A percentile compares a stretch with the other conserved stretches of the same genome.
These are phyloP conservation scores for Pangasius mekongensis DNA, from an alignment of 2,797 vertebrate genomes.

Conservation along the genomic window DNA sequence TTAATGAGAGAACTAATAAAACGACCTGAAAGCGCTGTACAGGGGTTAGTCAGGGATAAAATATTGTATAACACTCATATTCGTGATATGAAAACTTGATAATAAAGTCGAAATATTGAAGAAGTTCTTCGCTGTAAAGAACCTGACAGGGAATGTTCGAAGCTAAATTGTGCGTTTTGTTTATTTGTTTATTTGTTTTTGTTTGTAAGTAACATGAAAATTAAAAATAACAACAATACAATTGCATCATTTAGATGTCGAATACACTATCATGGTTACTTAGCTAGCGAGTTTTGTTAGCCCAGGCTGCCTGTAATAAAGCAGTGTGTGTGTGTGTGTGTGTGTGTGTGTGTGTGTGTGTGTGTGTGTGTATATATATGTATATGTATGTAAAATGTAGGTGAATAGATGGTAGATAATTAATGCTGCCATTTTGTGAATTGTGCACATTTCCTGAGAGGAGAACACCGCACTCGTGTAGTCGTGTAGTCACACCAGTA, in stretches of 20 bases:
- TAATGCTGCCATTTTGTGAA: not conserved
- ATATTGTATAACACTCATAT: not conserved
- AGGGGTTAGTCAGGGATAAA: not conserved
- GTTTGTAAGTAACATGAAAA: too few relatives aligned
- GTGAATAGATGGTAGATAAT: not conserved
- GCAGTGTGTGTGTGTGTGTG: too few relatives aligned
- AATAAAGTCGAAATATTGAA: too few relatives aligned
- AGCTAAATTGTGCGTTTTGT: not conserved
- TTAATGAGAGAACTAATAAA: not conserved
- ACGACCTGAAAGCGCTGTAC: not conserved
- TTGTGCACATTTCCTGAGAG: too few relatives aligned
- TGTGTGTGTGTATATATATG: too few relatives aligned
- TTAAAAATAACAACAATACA: too few relatives aligned
- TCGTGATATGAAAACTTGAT: not conserved
- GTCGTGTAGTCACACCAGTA: not conserved
- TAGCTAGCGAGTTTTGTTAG: not conserved
- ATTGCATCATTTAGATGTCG: not conserved
- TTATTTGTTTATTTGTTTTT: not conserved
- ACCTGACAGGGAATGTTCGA: too few relatives aligned
- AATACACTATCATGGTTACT: not conserved
- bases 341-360: too few relatives aligned
- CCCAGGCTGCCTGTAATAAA: not conserved
- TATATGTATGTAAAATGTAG: too few relatives aligned
- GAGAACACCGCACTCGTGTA: too few relatives aligned
- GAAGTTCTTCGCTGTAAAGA: not conserved